Evolutionary conservation across 2,113 vertebrate genomes (phyloP), one percentile per base, ranked within the genome.

Genomic region (Alces alces): DNA sequence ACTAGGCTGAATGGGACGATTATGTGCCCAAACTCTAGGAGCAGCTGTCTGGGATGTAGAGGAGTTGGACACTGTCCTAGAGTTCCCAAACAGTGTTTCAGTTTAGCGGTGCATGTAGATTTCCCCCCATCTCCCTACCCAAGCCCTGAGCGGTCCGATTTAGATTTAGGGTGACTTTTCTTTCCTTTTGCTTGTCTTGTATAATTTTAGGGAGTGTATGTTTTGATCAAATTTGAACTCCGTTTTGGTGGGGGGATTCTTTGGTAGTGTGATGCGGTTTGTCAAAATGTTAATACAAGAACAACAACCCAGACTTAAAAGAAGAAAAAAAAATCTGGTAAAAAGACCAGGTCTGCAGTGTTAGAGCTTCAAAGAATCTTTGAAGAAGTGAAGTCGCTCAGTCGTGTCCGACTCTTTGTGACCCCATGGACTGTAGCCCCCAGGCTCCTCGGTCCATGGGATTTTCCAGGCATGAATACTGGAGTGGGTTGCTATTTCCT

Each of bases 1-100:
- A 99, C 99, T 99, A 99, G 98, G 99, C 99, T 0, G 99, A 99
- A 96, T 99, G 99, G 99, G 99, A 99, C 0, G 98, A 99, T 97
- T 99, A 99, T 1, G 99, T 99, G 73, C 99, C 99, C 28, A 99
- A 99, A 95, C 99, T 99, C 27, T 99, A 99, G 0, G 98, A 99
- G 97, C 99, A 99, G 98, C 99, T 99, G 28, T 98, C 99, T 0
- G 99, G 99, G 89, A 99, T 99, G 97, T 99, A 99, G 98, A 93
- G 88, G 28, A 33, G 78, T 54, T 17, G 8, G 6, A 39, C 9
- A 3, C 14, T 0, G 3, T 4, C 23, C 45, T 2, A 0, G 57
- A 85, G 33, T 21, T n/a, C 58, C 36, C 33, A 14, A 14, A 39
- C 58, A 28, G 54, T 73, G 60, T 45, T 83, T 79, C 39, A 23